Base-by-base conservation (phyloP, 2,113 vertebrate species). In the Lepidothrix coronata region DNA sequence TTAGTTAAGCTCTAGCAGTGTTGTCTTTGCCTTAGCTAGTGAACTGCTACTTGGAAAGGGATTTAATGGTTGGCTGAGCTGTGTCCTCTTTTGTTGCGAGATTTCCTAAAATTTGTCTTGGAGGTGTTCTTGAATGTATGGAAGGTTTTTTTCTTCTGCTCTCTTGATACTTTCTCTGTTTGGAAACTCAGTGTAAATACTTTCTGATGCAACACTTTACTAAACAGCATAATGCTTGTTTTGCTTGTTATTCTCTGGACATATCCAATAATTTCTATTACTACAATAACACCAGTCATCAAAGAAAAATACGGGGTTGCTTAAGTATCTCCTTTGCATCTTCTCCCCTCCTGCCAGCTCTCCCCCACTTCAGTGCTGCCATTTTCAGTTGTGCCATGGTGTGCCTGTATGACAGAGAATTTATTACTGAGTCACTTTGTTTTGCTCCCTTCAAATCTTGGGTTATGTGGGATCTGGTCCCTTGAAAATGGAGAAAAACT, bases 371-470 rank as follows among this genome's bases (percentile, higher is more conserved):
- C 65, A 52, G 30, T 73, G 49, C 20, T 82, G 52, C 74, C 43
- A 20, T 86, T 93, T 83, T 77, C 82, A 92, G 0, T 76, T 88
- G 71, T 83, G 37, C 82, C 24, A 22, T 0, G 1, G 41, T 75
- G 37, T 90, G 58, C 68, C 74, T 67, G 33, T 65, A 10, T 81
- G 89, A 63, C 72, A 78, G 75, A 66, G 55, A 65, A 39, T 86
- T 86, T 91, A 68, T 30, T 86, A 81, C 57, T 91, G 76, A 95
- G 83, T 97, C 94, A 92, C 35, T 74, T 91, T 43, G 63, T 84
- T 93, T 91, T 93, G 44, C 27, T 92, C 16, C 31, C 37, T 84
- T 91, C 39, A 59, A 21, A 41, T 74, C 31, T 74, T 57, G 61
- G 43, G 21, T 67, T 85, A 20, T 1, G 0, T 70, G 43, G 66